Evolutionary conservation across 2,113 vertebrate species (phyloP).

Genomic region (Hepsetus odoe): DNA sequence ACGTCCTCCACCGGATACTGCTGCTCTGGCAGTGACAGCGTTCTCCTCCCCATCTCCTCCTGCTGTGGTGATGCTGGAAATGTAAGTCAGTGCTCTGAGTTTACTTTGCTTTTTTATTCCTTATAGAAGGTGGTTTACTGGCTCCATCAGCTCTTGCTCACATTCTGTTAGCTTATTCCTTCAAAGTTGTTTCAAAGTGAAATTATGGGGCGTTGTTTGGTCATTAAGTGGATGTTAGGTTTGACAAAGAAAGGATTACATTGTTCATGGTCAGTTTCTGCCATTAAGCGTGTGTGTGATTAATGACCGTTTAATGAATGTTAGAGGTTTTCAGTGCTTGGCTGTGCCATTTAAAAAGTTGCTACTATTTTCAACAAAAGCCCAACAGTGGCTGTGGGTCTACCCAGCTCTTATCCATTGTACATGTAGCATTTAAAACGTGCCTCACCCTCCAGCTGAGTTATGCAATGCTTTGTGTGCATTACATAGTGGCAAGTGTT

Average conservation of each 20-base stretch:
- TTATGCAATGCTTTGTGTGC: background rate
- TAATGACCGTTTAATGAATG: no score
- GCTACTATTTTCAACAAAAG: no score
- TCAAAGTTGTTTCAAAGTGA: constrained; percentile 3
- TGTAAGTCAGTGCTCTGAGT: constrained; percentile 6
- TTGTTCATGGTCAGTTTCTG: no score
- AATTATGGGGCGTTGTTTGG: background rate
- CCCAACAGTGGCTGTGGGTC: no score
- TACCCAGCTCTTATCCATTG: background rate
- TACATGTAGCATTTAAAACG: background rate
- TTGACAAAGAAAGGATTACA: no score
- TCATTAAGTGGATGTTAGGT: background rate
- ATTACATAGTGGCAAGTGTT: background rate
- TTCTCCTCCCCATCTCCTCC: background rate
- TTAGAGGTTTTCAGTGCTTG: no score
- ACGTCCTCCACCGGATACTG: background rate
- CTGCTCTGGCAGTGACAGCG: background rate
- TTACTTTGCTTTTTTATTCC: background rate
- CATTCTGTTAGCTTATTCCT: background rate
- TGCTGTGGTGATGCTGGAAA: constrained; percentile 14
- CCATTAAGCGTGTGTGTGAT: no score
- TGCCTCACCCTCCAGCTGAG: background rate
- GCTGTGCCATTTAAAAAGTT: no score
- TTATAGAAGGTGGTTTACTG: background rate
- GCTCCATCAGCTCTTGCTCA: background rate